Conservation (phyloP, 2,797 vertebrate genomes). For the Botia kubotai region DNA sequence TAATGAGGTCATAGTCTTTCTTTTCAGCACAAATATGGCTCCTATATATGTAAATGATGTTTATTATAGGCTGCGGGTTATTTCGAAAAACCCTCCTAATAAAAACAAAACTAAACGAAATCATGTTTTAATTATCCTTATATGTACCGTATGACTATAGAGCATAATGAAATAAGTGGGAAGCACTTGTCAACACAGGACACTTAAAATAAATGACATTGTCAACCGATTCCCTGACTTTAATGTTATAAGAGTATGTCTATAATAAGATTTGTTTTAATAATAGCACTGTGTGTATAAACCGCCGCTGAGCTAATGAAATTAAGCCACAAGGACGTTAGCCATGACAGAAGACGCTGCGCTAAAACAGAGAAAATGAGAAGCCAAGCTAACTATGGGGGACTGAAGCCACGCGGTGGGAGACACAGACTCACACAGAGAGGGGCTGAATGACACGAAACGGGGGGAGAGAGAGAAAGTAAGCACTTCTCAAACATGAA, state of each 20-base stretch:
- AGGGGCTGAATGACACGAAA: slow-evolving; percentile 27
- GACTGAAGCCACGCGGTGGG: slow-evolving; percentile 34
- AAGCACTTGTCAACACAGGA: background rate
- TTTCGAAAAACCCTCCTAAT: no score
- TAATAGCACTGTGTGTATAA: slow-evolving; percentile 30
- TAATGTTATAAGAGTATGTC: slow-evolving; percentile 11
- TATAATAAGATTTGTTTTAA: slow-evolving; percentile 47
- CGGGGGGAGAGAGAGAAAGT: background rate
- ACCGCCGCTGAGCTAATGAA: slow-evolving; percentile 33
- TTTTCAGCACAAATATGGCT: no score
- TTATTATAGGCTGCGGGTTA: no score
- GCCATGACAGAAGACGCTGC: slow-evolving; percentile 13
- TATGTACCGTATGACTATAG: background rate
- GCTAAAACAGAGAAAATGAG: slow-evolving; percentile 31
- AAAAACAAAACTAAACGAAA: background rate
- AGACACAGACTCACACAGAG: slow-evolving; percentile 39
- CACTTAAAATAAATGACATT: background rate
- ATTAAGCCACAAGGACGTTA: slow-evolving; percentile 27
- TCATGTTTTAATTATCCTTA: background rate
- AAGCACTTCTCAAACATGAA: slow-evolving; percentile 36
- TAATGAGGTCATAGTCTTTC: no score
- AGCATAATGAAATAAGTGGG: background rate
- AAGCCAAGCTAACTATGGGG: slow-evolving; percentile 42
- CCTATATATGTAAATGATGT: no score
- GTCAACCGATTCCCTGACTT: slow-evolving; percentile 17